Percentiles rank a stretch among this genome's conserved stretches.
phyloP scores from a whole-genome alignment of 1,140 invertebrate genomes.

The Gryllus bimaculatus region DNA sequence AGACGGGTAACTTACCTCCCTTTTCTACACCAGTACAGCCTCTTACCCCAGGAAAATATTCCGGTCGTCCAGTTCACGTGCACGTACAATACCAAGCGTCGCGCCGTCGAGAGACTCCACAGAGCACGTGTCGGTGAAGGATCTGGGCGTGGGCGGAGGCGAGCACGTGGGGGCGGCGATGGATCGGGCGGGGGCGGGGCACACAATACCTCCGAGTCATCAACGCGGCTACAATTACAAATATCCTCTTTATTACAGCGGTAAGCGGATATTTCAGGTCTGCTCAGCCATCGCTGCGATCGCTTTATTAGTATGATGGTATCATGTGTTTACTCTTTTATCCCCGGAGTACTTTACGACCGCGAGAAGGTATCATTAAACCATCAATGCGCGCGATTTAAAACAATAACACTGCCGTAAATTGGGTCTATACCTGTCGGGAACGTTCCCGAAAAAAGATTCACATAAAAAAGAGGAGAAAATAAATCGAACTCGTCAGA shows the following conservation, averaged over 20 bases:
- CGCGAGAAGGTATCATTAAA: background rate
- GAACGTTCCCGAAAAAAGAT: background rate
- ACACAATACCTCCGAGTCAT: background rate
- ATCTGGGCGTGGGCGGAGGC: too few species aligned
- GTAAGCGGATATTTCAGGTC: background rate
- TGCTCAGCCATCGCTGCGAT: background rate
- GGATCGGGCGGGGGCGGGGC: too few species aligned
- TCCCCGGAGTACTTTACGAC: background rate
- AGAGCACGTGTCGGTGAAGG: too few species aligned
- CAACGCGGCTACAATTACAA: background rate
- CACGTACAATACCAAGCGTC: too few species aligned
- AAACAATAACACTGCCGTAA: conserved; percentile 1
- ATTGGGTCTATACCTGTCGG: background rate
- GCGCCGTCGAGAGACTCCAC: too few species aligned
- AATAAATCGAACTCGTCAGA: conserved; percentile 4
- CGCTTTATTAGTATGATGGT: background rate
- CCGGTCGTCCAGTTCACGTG: too few species aligned
- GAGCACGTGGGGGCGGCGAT: too few species aligned
- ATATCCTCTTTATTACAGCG: background rate
- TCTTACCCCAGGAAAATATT: too few species aligned
- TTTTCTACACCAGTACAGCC: too few species aligned
- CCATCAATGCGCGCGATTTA: background rate
- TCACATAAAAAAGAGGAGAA: background rate
- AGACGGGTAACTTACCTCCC: too few species aligned
- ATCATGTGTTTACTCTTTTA: conserved; percentile 5